A percentile compares a stretch with the other conserved stretches of the same genome.
Evolutionary conservation across 2,888 invertebrate species (phyloP).

Genomic region (Heliconius aoede): DNA sequence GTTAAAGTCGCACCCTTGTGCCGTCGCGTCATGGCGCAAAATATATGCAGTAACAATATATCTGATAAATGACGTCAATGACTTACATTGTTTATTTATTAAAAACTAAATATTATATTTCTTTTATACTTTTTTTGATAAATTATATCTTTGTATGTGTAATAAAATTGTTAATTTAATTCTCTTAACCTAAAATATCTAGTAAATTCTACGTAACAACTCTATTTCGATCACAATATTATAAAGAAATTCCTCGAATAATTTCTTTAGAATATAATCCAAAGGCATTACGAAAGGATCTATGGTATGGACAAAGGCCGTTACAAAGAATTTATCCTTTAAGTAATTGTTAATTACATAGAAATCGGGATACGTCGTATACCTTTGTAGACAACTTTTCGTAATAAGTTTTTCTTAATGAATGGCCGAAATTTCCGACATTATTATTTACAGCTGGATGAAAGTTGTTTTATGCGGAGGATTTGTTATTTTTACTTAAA

Average conservation of each 20-base stretch:
- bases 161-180: neutral
- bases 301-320: neutral
- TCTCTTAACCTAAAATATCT: neutral
- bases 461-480: neutral
- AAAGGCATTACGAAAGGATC: slow-evolving; percentile 18
- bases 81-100: too few species aligned
- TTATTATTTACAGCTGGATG: slow-evolving; percentile 9
- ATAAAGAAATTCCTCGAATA: slow-evolving; percentile 1
- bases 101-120: too few species aligned
- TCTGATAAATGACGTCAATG: too few species aligned
- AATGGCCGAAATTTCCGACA: slow-evolving; percentile 15
- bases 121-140: too few species aligned
- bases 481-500: neutral
- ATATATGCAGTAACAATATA: too few species aligned
- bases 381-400: slow-evolving; percentile 24
- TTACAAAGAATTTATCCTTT: slow-evolving; percentile 2
- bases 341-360: slow-evolving; percentile 13
- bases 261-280: slow-evolving; percentile 16
- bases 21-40: too few species aligned
- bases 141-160: too few species aligned
- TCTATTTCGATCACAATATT: slow-evolving; percentile 1
- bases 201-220: neutral
- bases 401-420: slow-evolving; percentile 11
- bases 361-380: slow-evolving; percentile 17
- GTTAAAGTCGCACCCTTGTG: too few species aligned